These are phyloP conservation scores for Oryctes rhinoceros DNA, from an alignment of 1,140 invertebrate species.

Conservation along the genomic window DNA sequence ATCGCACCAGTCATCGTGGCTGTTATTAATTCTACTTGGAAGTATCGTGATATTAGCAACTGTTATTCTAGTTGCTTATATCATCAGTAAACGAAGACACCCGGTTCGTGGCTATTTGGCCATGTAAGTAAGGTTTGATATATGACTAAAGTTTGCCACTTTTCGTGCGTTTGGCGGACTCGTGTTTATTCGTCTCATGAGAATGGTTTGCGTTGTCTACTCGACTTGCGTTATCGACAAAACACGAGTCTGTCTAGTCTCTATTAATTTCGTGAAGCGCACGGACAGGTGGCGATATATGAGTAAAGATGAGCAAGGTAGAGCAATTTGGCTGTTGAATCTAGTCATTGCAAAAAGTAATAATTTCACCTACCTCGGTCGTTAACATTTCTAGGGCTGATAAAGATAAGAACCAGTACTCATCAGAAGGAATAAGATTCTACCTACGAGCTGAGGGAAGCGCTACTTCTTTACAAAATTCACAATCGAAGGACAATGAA, in stretches of 20 bases:
- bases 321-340: too few relatives aligned
- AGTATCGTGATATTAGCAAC: constrained; percentile 89
- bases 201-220: too few relatives aligned
- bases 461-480: not conserved
- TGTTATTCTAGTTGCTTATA: constrained; percentile 90
- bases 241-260: too few relatives aligned
- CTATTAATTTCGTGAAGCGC: too few relatives aligned
- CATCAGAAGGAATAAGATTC: not conserved
- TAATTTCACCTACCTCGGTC: too few relatives aligned
- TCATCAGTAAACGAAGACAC: constrained; percentile 85
- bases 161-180: too few relatives aligned
- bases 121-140: constrained; percentile 67
- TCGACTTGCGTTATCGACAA: too few relatives aligned
- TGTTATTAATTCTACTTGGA: constrained; percentile 95
- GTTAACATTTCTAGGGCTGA: not conserved
- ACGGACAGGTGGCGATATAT: too few relatives aligned
- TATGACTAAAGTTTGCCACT: not conserved
- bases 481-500: not conserved
- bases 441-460: not conserved
- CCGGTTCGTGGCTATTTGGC: constrained; percentile 85
- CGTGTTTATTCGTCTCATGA: too few relatives aligned
- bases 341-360: too few relatives aligned
- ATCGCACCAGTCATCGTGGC: constrained; percentile 71
- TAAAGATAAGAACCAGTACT: not conserved
- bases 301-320: too few relatives aligned